Evolutionary conservation across 2,888 invertebrate species (phyloP).

Genomic region (Sepiola atlantica): DNA sequence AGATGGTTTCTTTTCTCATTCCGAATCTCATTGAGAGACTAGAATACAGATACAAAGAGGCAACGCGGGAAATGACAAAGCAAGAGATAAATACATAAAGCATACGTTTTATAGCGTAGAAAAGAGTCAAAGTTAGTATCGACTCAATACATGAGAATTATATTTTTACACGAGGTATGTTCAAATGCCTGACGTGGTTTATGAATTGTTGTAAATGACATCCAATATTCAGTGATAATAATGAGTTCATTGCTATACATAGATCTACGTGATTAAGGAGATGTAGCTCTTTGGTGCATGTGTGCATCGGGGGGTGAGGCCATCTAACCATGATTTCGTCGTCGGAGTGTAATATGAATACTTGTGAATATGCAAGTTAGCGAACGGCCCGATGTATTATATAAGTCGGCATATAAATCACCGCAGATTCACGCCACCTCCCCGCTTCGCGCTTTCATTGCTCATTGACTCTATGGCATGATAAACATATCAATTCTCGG

Average conservation of each 20-base stretch:
- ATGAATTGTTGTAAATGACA: neutral
- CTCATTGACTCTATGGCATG: constrained; percentile 32
- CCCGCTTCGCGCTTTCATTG: neutral
- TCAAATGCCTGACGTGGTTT: neutral
- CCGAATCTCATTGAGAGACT: neutral
- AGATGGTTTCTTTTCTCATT: neutral
- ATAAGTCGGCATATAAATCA: constrained; percentile 12
- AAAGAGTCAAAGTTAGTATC: neutral
- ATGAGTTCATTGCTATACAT: neutral
- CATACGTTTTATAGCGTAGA: neutral
- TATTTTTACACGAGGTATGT: neutral
- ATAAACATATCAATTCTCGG: constrained; percentile 32
- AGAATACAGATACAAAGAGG: neutral
- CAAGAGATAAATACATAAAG: neutral
- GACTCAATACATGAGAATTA: neutral
- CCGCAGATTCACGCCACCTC: neutral
- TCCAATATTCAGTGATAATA: neutral
- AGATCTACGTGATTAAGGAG: neutral
- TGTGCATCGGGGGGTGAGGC: neutral
- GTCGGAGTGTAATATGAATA: constrained; percentile 32
- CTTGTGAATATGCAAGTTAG: neutral
- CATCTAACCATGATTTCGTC: neutral
- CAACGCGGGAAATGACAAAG: neutral
- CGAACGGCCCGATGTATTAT: constrained; percentile 20
- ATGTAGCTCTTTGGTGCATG: neutral